Percentiles rank a stretch among this genome's conserved stretches.
Conservation (phyloP, 1,140 invertebrate species). For the Sycobia sp. region DNA sequence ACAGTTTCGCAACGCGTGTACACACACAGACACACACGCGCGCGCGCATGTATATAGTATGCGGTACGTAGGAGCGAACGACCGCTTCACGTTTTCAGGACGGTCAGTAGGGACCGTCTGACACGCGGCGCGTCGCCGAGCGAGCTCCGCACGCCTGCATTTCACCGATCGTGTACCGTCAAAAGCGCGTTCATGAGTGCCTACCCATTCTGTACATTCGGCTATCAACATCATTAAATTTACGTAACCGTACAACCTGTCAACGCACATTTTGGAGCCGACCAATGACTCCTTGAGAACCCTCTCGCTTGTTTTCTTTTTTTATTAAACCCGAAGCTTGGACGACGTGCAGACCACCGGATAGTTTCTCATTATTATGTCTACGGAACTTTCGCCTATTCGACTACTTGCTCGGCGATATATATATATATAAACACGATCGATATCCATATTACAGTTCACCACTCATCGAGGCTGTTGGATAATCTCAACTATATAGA, state of each 20-base stretch:
- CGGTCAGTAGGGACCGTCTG: background rate
- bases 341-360: no score
- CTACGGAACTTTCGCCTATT: background rate
- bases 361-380: no score
- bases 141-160: no score
- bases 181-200: constrained; percentile 37
- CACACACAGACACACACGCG: no score
- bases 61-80: background rate
- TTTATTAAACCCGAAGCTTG: no score
- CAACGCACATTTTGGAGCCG: constrained; percentile 54
- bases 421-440: no score
- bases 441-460: no score
- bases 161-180: constrained; percentile 49
- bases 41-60: no score
- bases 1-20: no score
- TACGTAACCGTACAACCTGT: constrained; percentile 59
- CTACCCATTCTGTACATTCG: constrained; percentile 56
- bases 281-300: constrained; percentile 40
- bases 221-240: constrained; percentile 58
- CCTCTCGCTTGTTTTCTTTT: constrained; percentile 4
- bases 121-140: constrained; percentile 27
- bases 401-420: background rate
- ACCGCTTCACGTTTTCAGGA: background rate
- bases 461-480: no score
- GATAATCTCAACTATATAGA: no score